Base-by-base conservation (phyloP, 2,113 vertebrate genomes). In the Cheilinus undulatus region DNA sequence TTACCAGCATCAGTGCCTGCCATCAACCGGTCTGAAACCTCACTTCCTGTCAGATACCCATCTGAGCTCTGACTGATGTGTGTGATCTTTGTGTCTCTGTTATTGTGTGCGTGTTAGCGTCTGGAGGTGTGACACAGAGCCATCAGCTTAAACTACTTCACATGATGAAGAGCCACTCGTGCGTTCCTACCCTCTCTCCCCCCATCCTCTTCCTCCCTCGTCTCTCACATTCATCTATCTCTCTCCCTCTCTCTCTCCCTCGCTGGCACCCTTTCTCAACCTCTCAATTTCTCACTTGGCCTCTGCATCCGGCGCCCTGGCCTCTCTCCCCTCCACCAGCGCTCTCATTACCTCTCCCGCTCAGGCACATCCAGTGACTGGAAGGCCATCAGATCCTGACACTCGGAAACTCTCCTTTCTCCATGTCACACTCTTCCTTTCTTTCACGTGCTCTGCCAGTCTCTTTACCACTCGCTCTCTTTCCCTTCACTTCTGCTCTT, bases 281-380 rank as follows among this genome's bases (percentile, higher is more conserved):
- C 81, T 84, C 86, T 87, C 81, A 79, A 75, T 86, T 85, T 84
- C 66, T 85, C 81, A 86, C 73, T 86, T 91, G 84, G 81, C 85
- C 85, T 91, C 87, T 81, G 69, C 38, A 27, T 77, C 64, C 69
- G 60, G 52, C 73, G 74, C 80, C 74, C 60, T 83, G 80, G 66
- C 81, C 69, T 57, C 76, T 64, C 65, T 64, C 48, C 45, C 43
- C 64, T 58, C 49, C 53, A 64, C 64, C 77, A 70, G 19, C 27
- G 73, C 79, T 86, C 84, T 86, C 82, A 83, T 88, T 87, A 87
- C 82, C 71, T 82, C 78, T 67, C 79, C 64, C 76, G 69, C 57
- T 62, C 88, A 14, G 63, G 84, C 85, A 89, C 84, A 86, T 59
- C 45, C 42, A 69, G 30, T 66, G 78, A 71, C 77, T 57, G 43